Conservation (phyloP, 2,888 invertebrate genomes). For the Trichopoda pennipes region DNA sequence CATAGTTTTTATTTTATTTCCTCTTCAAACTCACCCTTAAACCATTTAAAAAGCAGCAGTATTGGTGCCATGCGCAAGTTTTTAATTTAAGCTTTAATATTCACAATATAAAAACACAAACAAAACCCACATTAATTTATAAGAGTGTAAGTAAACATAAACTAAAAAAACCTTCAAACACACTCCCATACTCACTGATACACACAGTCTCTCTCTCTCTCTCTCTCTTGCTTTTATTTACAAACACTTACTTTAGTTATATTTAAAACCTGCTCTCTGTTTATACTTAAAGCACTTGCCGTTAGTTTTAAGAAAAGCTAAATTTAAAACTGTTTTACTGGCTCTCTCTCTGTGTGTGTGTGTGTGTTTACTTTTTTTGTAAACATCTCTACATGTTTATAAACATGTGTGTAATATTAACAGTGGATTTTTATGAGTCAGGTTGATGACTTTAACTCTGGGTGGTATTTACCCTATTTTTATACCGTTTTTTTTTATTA, state of each 20-base stretch:
- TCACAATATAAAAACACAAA: neutral
- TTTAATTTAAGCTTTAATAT: conserved; percentile 64
- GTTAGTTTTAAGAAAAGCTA: conserved; percentile 41
- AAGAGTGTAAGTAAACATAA: neutral
- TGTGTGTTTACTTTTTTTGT: neutral
- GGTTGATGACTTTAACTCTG: conserved; percentile 68
- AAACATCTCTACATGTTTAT: neutral
- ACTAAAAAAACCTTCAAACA: too few species aligned
- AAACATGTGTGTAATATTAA: neutral
- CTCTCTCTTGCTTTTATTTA: neutral
- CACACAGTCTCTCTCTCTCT: conserved; percentile 25
- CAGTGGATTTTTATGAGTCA: conserved; percentile 60
- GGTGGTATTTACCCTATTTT: conserved; percentile 61
- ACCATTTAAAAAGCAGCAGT: neutral
- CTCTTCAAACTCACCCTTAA: conserved; percentile 58
- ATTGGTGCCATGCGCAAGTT: conserved; percentile 61
- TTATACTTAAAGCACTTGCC: conserved; percentile 17
- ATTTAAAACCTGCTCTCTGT: conserved; percentile 42
- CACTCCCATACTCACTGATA: too few species aligned
- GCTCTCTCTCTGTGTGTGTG: neutral
- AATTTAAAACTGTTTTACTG: conserved; percentile 49
- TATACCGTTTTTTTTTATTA: conserved; percentile 15
- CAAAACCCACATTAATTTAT: neutral
- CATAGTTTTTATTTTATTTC: conserved; percentile 48
- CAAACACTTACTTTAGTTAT: conserved; percentile 13